A percentile compares a stretch with the other conserved stretches of the same genome.
Conservation (phyloP, 2,113 vertebrate species). For the Panthera leo region DNA sequence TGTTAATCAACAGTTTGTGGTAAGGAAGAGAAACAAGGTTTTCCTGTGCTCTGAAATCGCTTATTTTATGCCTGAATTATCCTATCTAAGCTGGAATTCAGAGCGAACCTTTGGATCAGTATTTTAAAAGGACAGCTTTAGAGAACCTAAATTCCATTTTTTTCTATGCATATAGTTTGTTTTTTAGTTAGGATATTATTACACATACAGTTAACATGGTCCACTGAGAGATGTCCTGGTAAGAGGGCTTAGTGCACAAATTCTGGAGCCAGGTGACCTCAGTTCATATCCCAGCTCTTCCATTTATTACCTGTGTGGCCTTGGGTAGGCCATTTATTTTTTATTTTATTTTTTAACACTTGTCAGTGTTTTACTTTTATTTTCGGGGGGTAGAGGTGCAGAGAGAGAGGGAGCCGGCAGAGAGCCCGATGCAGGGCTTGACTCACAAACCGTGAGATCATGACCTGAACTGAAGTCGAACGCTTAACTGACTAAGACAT, state of each 20-base stretch:
- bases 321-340: background rate
- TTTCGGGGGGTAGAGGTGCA: too few relatives aligned
- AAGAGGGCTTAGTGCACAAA: background rate
- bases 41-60: background rate
- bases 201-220: background rate
- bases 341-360: too few relatives aligned
- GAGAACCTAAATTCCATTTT: background rate
- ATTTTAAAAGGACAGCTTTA: conserved; percentile 19
- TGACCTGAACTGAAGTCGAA: too few relatives aligned
- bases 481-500: too few relatives aligned
- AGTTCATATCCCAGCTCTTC: background rate
- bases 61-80: background rate
- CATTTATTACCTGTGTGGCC: background rate
- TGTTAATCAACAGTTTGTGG: background rate
- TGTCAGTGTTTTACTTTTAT: too few relatives aligned
- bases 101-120: background rate
- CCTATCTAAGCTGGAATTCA: background rate
- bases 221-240: background rate
- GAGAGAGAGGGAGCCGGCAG: too few relatives aligned
- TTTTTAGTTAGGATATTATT: background rate
- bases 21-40: background rate
- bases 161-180: background rate
- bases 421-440: too few relatives aligned
- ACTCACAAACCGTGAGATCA: too few relatives aligned
- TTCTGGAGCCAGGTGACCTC: background rate